Base-by-base conservation (phyloP, 2,797 vertebrate species). In the Anableps anableps region DNA sequence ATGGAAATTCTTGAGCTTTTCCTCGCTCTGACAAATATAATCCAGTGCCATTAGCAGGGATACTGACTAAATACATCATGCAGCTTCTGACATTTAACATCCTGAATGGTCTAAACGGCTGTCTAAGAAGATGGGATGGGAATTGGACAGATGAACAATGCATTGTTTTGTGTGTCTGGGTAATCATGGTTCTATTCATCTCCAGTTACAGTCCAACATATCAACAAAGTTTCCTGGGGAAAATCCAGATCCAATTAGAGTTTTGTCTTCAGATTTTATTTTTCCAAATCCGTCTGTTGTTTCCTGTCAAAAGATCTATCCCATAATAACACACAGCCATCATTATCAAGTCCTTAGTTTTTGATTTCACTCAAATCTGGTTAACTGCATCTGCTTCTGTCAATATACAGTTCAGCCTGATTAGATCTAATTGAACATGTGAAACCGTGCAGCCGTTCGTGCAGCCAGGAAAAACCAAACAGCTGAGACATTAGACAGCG, bases 271-370 rank as follows among this genome's bases (percentile, higher is more conserved):
- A 62, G 60, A 62, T 62, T n/a, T 43, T 16, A 16, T 71, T 45
- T 47, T 19, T 71, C 41, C 43, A 45, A 47, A 45, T 71, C n/a
- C 43, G 1, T 47, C 19, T 9, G 68, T 81, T 81, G 80, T 89
- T 66, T 81, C 64, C 79, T 87, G 93, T 91, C 86, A 91, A 87
- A 91, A 87, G 84, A 88, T 90, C 83, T 78, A 80, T 84, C 86
- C 80, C 75, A 72, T 88, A 88, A 92, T 88, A 92, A 91, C 80
- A 82, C 89, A 86, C 88, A 88, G 84, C 84, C 73, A 88, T 92
- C 88, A 94, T 94, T 92, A 93, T 85, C 88, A 70, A 87, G 88
- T 89, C 89, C 88, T 84, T 86, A 88, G 82, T 82, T 81, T 88
- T 85, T 82, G 83, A 76, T 72, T 82, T 75, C 16, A 8, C n/a